Base-by-base conservation (phyloP, 2,888 invertebrate species). In the Pemphredon lugubris region DNA sequence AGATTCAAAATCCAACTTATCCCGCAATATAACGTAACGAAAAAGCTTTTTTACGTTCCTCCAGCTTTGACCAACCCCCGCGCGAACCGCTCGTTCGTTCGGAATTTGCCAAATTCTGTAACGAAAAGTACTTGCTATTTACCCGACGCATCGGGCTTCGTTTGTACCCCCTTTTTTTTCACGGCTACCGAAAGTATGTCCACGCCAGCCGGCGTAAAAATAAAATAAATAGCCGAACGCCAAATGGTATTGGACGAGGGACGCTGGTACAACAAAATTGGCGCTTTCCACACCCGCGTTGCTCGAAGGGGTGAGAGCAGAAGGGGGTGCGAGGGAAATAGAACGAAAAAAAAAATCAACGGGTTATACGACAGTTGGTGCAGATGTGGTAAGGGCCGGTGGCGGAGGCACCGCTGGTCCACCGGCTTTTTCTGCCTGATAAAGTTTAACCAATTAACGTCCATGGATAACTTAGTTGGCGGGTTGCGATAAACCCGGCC, bases 391-490 rank as follows among this genome's bases (percentile, higher is more conserved):
- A 30, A 37, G 37, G n/a, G 42, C 4, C 18, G 18, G 20, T 14
- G 39, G 18, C 44, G 16, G 11, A 20, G 42, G 47, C 13, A 45
- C 16, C 26, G 23, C 16, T 32, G 42, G 58, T 55, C 60, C 58
- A 60, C 58, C 42, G 40, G 51, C 13, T 68, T 75, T 75, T 71
- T 68, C 76, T 55, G 51, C 37, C 54, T 65, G 71, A 77, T 71
- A 53, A 79, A 71, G 30, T 68, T 68, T 44, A 44, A 57, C 48
- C 76, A 79, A 77, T 77, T 77, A 77, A 75, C 59, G 59, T 59
- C 67, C 37, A 18, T 37, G 34, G 59, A 64, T 71, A 71, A 68
- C 47, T 67, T 37, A 47, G 30, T 61, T 44, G 42, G 44, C 34
- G 21, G 18, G 11, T 32, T n/a, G 44, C 40, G 20, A 66, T 64